Evolutionary conservation across 2,113 vertebrate genomes (phyloP).

Genomic region (Sminthopsis crassicaudata): DNA sequence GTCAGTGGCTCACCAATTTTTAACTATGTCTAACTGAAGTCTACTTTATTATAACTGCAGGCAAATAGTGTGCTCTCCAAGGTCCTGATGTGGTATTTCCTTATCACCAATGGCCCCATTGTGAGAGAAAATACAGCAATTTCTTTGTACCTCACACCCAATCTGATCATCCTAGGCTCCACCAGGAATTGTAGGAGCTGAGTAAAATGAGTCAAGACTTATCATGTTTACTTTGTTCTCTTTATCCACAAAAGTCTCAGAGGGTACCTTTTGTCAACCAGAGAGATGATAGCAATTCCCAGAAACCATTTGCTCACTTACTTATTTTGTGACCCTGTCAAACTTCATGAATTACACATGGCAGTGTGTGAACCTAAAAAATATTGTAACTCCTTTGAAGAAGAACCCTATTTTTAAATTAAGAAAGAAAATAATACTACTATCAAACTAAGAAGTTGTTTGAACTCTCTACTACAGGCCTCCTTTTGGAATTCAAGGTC

Average conservation of each 20-base stretch:
- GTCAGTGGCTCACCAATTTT: conserved; percentile 44
- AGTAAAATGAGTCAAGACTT: neutral
- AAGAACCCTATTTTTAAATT: neutral
- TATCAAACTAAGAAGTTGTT: neutral
- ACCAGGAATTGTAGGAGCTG: neutral
- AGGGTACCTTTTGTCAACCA: neutral
- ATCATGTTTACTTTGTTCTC: neutral
- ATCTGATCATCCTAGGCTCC: neutral
- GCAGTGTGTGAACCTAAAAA: neutral
- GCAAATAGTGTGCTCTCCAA: conserved; percentile 23
- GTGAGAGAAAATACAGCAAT: conserved; percentile 49
- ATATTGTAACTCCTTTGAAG: neutral
- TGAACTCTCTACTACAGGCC: neutral
- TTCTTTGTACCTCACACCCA: neutral
- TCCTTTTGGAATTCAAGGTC: neutral
- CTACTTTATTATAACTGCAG: conserved; percentile 51
- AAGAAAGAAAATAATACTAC: neutral
- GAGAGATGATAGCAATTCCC: neutral
- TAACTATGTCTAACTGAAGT: conserved; percentile 58
- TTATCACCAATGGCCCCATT: conserved; percentile 31
- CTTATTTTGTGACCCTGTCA: neutral
- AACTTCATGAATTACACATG: neutral
- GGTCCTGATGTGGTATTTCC: neutral
- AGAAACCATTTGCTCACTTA: neutral
- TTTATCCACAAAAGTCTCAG: neutral